phyloP scores from a whole-genome alignment of 2,888 invertebrate species.

The Microdon myrmicae region DNA sequence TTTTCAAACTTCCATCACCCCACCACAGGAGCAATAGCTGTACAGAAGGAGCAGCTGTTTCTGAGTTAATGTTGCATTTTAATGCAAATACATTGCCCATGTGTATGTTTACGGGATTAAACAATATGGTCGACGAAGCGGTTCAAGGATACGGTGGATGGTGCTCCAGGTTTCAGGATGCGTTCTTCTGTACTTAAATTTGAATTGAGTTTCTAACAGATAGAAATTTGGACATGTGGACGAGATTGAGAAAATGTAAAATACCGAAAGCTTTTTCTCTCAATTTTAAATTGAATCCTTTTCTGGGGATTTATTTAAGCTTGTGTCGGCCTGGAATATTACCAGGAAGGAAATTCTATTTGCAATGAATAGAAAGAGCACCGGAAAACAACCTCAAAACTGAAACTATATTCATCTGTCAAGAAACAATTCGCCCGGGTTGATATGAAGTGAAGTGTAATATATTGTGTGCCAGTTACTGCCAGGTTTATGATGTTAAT shows the following conservation, averaged over 20 bases:
- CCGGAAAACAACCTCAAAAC: slow-evolving; percentile 43
- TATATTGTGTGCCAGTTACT: slow-evolving; percentile 35
- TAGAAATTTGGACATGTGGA: slow-evolving; percentile 8
- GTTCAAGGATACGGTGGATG: slow-evolving; percentile 16
- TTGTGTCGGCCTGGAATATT: background rate
- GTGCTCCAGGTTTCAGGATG: background rate
- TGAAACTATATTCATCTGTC: slow-evolving; percentile 46
- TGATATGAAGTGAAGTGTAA: slow-evolving; percentile 44
- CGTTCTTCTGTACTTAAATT: slow-evolving; percentile 1
- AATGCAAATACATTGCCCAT: slow-evolving; percentile 48
- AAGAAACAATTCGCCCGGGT: slow-evolving; percentile 25
- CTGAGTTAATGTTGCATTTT: slow-evolving; percentile 49
- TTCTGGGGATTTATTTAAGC: slow-evolving; percentile 39
- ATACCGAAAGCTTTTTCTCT: slow-evolving; percentile 44
- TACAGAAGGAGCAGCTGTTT: too few species aligned
- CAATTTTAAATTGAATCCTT: slow-evolving; percentile 47
- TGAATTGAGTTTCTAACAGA: slow-evolving; percentile 20
- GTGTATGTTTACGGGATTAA: slow-evolving; percentile 48
- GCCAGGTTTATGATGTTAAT: slow-evolving; percentile 34
- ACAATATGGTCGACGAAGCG: slow-evolving; percentile 43
- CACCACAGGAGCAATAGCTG: too few species aligned
- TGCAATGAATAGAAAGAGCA: slow-evolving; percentile 39
- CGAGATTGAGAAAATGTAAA: slow-evolving; percentile 36
- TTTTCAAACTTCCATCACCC: slow-evolving; percentile 13
- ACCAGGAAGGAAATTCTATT: slow-evolving; percentile 10